Conservation (phyloP, 2,113 vertebrate species). For the Tylochromis polylepis region DNA sequence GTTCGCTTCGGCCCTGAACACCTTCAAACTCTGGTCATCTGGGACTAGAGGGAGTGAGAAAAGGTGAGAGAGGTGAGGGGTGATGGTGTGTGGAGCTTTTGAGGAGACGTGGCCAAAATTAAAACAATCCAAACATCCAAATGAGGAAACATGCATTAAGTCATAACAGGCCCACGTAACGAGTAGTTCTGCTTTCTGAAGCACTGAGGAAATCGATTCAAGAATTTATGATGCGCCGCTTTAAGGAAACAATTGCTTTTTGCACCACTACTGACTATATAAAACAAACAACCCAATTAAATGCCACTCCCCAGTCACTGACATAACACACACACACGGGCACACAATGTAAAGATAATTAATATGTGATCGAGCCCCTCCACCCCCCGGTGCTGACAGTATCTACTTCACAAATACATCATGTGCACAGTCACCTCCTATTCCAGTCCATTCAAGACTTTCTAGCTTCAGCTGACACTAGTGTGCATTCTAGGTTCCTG, state of each 20-base stretch:
- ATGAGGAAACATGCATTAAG: neutral
- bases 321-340: neutral
- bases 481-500: neutral
- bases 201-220: neutral
- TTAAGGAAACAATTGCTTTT: neutral
- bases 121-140: neutral
- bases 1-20: slow-evolving; percentile 74
- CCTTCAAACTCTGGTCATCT: slow-evolving; percentile 67
- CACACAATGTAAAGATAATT: neutral
- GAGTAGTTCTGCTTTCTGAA: neutral
- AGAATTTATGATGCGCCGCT: neutral
- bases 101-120: neutral
- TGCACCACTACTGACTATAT: neutral
- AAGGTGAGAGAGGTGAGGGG: neutral
- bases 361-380: neutral
- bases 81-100: neutral
- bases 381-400: neutral
- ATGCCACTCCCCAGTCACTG: neutral
- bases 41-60: slow-evolving; percentile 58
- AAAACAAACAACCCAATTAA: neutral
- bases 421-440: neutral
- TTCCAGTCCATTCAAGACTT: neutral
- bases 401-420: neutral
- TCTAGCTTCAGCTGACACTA: neutral
- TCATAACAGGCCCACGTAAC: neutral